phyloP scores from a whole-genome alignment of 2,113 vertebrate species.

The Paralichthys olivaceus region DNA sequence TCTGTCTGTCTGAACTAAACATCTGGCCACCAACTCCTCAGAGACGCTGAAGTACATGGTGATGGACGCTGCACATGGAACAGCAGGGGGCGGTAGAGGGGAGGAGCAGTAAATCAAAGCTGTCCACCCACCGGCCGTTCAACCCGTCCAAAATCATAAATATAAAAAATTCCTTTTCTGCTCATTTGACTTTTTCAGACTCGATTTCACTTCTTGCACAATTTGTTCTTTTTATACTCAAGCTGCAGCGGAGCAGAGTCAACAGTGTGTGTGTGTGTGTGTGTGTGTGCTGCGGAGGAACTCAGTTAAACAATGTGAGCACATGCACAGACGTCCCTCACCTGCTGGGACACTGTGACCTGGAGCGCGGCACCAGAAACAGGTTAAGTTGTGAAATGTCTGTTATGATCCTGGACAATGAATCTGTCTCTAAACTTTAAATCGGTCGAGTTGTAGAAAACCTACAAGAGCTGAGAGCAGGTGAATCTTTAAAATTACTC shows the following conservation, averaged over 20 bases:
- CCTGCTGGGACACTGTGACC: slow-evolving; percentile 44
- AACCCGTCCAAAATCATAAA: slow-evolving; percentile 31
- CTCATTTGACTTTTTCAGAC: slow-evolving; percentile 32
- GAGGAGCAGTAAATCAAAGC: not conserved
- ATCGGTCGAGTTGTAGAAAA: not conserved
- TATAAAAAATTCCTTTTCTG: slow-evolving; percentile 7
- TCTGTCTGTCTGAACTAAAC: not conserved
- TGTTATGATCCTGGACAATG: no score
- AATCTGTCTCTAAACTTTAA: no score
- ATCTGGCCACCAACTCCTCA: not conserved
- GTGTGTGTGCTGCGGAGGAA: not conserved
- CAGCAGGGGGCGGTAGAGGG: not conserved
- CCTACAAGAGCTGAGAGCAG: not conserved
- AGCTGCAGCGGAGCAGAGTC: slow-evolving; percentile 20
- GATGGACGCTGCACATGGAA: not conserved
- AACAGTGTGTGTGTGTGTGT: slow-evolving; percentile 19
- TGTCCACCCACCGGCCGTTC: slow-evolving; percentile 15
- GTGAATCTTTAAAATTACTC: no score
- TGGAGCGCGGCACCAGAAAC: no score
- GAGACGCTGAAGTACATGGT: no score
- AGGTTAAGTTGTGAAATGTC: not conserved
- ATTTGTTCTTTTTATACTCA: slow-evolving; percentile 23
- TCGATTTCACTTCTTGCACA: slow-evolving; percentile 52
- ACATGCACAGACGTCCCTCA: slow-evolving; percentile 43
- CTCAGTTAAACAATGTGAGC: slow-evolving; percentile 11